Evolutionary conservation across 2,113 vertebrate species (phyloP).

Genomic region (Apodemus speciosus): DNA sequence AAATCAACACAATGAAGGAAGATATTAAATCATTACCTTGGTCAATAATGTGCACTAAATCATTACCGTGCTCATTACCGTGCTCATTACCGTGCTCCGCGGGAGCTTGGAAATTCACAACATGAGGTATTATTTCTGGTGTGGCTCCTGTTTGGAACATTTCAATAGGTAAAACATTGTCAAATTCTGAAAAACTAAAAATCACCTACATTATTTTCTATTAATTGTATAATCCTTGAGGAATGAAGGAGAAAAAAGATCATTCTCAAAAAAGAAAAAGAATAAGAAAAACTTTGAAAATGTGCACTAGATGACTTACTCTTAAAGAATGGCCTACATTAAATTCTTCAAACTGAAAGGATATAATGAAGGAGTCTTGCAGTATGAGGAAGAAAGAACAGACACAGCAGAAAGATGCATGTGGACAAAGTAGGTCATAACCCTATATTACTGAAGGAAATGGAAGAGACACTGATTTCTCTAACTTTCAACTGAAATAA

Average conservation of each 20-base stretch:
- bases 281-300: constrained; percentile 7
- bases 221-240: constrained; percentile 6
- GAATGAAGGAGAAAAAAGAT: constrained; percentile 43
- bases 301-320: neutral
- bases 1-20: neutral
- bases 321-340: constrained; percentile 23
- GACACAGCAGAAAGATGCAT: neutral
- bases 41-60: neutral
- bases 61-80: neutral
- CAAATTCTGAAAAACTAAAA: constrained; percentile 32
- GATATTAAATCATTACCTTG: neutral
- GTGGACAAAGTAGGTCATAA: neutral
- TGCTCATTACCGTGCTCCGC: neutral
- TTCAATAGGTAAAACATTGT: constrained; percentile 56
- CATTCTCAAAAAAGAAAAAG: constrained; percentile 16
- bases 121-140: neutral
- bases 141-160: constrained; percentile 49
- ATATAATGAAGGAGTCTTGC: constrained; percentile 9
- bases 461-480: neutral
- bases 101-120: neutral
- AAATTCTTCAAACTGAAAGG: constrained; percentile 36
- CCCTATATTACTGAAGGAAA: neutral
- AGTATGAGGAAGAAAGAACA: neutral
- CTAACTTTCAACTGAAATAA: neutral
- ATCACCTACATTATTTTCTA: neutral